phyloP scores from a whole-genome alignment of 2,888 invertebrate genomes.

The Penaeus monodon region DNA sequence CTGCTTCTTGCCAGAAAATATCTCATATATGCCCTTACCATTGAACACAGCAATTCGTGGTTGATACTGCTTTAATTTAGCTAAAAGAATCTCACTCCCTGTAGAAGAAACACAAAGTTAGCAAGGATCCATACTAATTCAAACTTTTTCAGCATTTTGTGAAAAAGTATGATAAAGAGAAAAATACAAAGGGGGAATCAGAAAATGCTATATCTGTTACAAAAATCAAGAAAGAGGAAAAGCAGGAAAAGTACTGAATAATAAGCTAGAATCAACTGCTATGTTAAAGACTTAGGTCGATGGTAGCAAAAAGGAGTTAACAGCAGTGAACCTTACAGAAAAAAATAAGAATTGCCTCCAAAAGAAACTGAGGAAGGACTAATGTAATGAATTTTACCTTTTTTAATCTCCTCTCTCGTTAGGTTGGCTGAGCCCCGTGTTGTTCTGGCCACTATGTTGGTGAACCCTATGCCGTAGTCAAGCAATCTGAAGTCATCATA shows the following conservation, averaged over 20 bases:
- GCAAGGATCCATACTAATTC: too few relatives aligned
- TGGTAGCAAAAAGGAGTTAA: too few relatives aligned
- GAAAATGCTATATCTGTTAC: too few relatives aligned
- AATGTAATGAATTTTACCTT: constrained; percentile 74
- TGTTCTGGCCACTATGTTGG: constrained; percentile 96
- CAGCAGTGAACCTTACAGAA: too few relatives aligned
- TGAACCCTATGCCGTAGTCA: constrained; percentile 96
- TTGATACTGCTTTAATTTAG: constrained; percentile 90
- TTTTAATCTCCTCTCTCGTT: constrained; percentile 92
- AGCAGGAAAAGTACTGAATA: too few relatives aligned
- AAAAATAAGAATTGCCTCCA: too few relatives aligned
- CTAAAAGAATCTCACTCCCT: constrained; percentile 85
- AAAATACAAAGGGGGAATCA: too few relatives aligned
- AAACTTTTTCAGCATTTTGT: too few relatives aligned
- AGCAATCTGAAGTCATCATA: constrained; percentile 94
- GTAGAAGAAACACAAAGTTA: constrained; percentile 65
- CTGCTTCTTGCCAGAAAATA: constrained; percentile 96
- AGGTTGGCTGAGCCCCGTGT: constrained; percentile 97
- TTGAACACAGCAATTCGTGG: constrained; percentile 98
- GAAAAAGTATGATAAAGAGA: too few relatives aligned
- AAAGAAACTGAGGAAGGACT: background rate
- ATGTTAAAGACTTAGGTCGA: too few relatives aligned
- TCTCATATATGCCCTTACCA: constrained; percentile 98
- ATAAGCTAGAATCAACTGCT: too few relatives aligned
- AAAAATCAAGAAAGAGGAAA: too few relatives aligned